These are phyloP conservation scores for Gymnoscopelus braueri DNA, from an alignment of 2,797 vertebrate species.

Conservation along the genomic window DNA sequence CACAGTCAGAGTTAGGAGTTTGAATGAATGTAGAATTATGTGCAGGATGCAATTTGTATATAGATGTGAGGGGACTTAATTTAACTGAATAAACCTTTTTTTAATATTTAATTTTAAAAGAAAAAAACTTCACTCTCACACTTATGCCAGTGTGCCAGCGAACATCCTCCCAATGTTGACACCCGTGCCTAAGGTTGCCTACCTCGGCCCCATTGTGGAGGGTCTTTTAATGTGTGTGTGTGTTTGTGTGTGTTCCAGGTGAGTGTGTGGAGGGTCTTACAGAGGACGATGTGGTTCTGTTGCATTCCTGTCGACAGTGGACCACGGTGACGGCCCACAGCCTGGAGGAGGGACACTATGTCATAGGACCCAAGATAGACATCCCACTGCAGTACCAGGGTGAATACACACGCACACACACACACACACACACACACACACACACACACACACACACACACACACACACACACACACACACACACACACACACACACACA, in stretches of 20 bases:
- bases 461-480: background rate
- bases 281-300: conserved; percentile 91
- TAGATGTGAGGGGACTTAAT: too few species aligned
- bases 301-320: conserved; percentile 98
- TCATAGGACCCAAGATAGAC: conserved; percentile 97
- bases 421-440: conserved; percentile 18
- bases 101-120: too few species aligned
- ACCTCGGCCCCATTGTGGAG: background rate
- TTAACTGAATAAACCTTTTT: too few species aligned
- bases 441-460: conserved; percentile 14
- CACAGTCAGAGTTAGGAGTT: too few species aligned
- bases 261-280: conserved; percentile 92
- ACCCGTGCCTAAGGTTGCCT: too few species aligned
- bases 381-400: conserved; percentile 97
- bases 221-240: conserved; percentile 16
- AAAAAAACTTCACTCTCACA: too few species aligned
- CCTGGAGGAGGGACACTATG: conserved; percentile 96
- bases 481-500: conserved; percentile 19
- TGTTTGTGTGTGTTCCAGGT: conserved; percentile 74
- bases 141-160: too few species aligned
- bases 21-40: too few species aligned
- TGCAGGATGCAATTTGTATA: too few species aligned
- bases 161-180: too few species aligned
- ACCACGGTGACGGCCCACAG: conserved; percentile 97
- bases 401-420: conserved; percentile 58